Conservation (phyloP, 92 coral and sea anemone genomes). For the Zoanthus sansibaricus region DNA sequence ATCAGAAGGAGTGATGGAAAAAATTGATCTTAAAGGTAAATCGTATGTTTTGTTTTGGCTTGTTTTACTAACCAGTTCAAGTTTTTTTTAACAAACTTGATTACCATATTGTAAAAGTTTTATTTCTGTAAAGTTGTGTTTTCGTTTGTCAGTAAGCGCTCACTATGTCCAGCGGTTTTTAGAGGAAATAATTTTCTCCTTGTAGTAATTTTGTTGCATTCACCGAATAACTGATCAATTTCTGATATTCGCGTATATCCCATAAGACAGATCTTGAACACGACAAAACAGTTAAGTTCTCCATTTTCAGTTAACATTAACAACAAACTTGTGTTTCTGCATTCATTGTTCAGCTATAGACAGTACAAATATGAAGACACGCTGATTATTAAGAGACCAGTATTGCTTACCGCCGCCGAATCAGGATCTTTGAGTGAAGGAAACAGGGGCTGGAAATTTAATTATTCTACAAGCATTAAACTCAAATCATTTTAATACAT, state of each 20-base stretch:
- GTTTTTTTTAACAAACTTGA: background rate
- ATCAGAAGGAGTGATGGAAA: background rate
- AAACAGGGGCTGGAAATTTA: conserved; percentile 51
- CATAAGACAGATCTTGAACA: background rate
- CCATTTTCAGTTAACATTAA: no score
- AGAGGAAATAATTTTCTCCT: background rate
- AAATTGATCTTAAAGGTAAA: conserved; percentile 1
- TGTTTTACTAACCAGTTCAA: background rate
- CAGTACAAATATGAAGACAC: no score
- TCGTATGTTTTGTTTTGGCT: background rate
- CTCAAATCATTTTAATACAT: conserved; percentile 79
- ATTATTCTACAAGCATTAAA: conserved; percentile 77
- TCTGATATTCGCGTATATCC: background rate
- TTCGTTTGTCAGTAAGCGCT: background rate
- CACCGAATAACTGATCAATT: background rate
- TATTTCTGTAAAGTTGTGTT: background rate
- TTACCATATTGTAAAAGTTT: background rate
- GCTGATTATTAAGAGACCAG: background rate
- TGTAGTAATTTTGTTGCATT: background rate
- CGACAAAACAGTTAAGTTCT: no score
- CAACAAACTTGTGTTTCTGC: no score
- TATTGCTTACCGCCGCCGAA: conserved; percentile 35
- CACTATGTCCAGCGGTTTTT: background rate
- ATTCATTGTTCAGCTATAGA: no score
- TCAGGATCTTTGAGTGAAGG: conserved; percentile 32